These are phyloP conservation scores for Shinisaurus crocodilurus DNA, from an alignment of 2,113 vertebrate species.

Conservation along the genomic window DNA sequence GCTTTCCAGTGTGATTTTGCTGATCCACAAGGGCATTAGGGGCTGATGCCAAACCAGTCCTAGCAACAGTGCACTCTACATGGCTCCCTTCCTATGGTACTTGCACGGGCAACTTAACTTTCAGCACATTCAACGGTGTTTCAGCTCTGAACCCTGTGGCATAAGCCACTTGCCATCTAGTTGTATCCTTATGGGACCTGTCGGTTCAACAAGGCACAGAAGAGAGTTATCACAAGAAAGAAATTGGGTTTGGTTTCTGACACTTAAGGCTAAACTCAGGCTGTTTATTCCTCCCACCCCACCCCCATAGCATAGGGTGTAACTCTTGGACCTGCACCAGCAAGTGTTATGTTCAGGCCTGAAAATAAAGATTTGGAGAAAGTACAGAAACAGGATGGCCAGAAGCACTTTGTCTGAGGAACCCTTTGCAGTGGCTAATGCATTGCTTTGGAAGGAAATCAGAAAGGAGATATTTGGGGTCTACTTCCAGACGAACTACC, in stretches of 20 bases:
- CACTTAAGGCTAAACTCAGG: background rate
- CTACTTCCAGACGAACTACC: slow-evolving; percentile 35
- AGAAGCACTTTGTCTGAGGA: background rate
- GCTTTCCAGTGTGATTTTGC: background rate
- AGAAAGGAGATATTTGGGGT: slow-evolving; percentile 57
- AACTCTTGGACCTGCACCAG: background rate
- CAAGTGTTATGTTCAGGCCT: background rate
- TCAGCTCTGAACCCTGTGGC: rapidly evolving
- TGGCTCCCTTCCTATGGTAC: background rate
- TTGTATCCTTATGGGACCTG: background rate
- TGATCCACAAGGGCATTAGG: background rate
- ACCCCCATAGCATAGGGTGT: background rate
- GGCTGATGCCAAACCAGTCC: background rate
- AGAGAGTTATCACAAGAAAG: background rate
- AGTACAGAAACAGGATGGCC: slow-evolving; percentile 9
- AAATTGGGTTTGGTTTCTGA: background rate
- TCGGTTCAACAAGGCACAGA: background rate
- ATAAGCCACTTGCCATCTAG: background rate
- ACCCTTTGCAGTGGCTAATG: slow-evolving; percentile 53
- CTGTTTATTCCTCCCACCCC: background rate
- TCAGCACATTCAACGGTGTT: background rate
- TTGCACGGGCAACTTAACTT: background rate
- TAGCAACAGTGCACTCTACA: background rate
- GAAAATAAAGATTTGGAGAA: background rate
- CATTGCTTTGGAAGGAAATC: slow-evolving; percentile 43